A percentile compares a stretch with the other conserved stretches of the same genome.
Evolutionary conservation across 2,113 vertebrate genomes (phyloP).

Genomic region (Etheostoma cragini): DNA sequence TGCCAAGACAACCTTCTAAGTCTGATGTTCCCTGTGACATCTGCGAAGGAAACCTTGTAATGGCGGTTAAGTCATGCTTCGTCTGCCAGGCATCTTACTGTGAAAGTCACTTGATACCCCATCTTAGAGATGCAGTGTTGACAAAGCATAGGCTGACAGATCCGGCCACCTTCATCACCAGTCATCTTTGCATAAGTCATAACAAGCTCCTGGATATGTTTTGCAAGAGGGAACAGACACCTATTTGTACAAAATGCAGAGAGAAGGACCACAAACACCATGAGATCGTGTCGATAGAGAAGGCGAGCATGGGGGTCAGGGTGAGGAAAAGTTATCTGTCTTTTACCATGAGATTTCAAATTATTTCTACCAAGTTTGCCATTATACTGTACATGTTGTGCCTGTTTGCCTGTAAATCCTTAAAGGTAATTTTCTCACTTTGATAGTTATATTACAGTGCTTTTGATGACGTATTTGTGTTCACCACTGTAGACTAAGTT

Average conservation of each 20-base stretch:
- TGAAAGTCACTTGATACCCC: constrained; percentile 87
- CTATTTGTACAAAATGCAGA: constrained; percentile 89
- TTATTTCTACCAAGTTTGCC: background rate
- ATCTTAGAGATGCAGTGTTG: constrained; percentile 86
- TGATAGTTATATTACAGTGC: background rate
- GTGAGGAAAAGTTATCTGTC: constrained; percentile 64
- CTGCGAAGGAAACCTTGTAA: constrained; percentile 61
- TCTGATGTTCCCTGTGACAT: constrained; percentile 86
- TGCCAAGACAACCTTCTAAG: rapidly evolving
- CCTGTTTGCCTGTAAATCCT: background rate
- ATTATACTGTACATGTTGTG: background rate
- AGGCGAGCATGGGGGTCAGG: constrained; percentile 86
- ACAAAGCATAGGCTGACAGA: constrained; percentile 87
- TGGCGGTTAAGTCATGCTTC: constrained; percentile 66
- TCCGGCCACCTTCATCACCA: constrained; percentile 86
- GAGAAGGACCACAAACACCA: constrained; percentile 89
- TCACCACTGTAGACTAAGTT: constrained; percentile 40
- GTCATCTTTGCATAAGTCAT: constrained; percentile 84
- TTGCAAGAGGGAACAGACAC: constrained; percentile 88
- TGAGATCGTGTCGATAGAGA: constrained; percentile 85
- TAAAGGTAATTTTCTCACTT: background rate
- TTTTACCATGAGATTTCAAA: background rate
- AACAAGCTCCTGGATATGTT: constrained; percentile 89
- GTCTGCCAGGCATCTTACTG: constrained; percentile 74
- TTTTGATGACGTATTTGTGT: background rate